phyloP scores from a whole-genome alignment of 2,888 invertebrate species.

The Lasioglossum marginatum region DNA sequence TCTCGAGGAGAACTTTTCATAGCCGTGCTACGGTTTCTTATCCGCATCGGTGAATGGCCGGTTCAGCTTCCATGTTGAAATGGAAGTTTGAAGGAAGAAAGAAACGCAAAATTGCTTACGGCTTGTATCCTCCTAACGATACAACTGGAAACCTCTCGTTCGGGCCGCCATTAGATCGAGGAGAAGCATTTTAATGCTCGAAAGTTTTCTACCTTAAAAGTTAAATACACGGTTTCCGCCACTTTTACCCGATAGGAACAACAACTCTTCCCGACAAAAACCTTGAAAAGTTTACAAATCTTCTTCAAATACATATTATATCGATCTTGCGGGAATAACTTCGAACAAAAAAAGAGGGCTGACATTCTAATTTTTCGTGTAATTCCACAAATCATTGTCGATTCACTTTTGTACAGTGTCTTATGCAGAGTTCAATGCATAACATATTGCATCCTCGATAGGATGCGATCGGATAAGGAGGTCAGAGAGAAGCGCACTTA shows the following conservation, averaged over 20 bases:
- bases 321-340: too few relatives aligned
- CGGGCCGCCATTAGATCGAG: not conserved
- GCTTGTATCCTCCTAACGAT: conserved; percentile 14
- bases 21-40: conserved; percentile 10
- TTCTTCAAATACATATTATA: not conserved
- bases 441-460: not conserved
- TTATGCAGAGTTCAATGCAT: not conserved
- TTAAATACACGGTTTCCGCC: not conserved
- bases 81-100: not conserved
- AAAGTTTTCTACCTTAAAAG: not conserved
- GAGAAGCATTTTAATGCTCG: conserved; percentile 15
- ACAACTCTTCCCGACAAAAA: not conserved
- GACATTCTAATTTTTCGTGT: not conserved
- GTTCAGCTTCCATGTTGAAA: not conserved
- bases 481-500: conserved; percentile 1
- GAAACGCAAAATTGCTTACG: conserved; percentile 12
- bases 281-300: not conserved
- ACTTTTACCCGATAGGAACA: not conserved
- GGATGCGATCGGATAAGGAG: not conserved
- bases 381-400: not conserved
- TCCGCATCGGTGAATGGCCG: not conserved
- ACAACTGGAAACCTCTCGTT: conserved; percentile 7
- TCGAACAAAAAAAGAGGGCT: not conserved
- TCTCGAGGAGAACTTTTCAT: conserved; percentile 15
- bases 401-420: not conserved